A percentile compares a stretch with the other conserved stretches of the same genome.
Conservation (phyloP, 2,888 invertebrate genomes). For the Heliconius hortense region DNA sequence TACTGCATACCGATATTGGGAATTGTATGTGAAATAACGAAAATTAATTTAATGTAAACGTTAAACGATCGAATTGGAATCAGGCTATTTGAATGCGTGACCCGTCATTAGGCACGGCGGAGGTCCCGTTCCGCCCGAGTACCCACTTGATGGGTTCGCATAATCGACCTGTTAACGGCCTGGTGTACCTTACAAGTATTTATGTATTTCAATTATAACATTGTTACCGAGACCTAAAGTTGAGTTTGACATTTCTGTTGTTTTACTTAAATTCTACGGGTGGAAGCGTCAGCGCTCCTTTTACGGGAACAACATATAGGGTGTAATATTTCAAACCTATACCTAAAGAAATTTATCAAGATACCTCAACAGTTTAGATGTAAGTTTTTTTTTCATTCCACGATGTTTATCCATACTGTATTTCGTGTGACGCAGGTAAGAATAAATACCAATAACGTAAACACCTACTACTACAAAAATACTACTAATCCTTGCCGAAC, state of each 20-base stretch:
- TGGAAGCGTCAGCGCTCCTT: too few relatives aligned
- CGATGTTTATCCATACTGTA: too few relatives aligned
- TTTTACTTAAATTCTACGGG: not conserved
- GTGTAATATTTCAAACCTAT: too few relatives aligned
- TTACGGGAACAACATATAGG: too few relatives aligned
- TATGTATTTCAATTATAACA: conserved; percentile 36
- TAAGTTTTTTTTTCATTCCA: too few relatives aligned
- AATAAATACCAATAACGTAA: too few relatives aligned
- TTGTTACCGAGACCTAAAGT: not conserved
- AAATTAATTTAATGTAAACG: conserved; percentile 59
- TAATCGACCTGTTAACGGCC: conserved; percentile 77
- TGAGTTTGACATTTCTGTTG: not conserved
- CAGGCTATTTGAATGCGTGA: conserved; percentile 78
- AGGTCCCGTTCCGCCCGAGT: conserved; percentile 58
- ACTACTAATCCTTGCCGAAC: too few relatives aligned
- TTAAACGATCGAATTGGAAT: conserved; percentile 64
- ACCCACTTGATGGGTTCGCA: conserved; percentile 68
- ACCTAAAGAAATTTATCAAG: too few relatives aligned
- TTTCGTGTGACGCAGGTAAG: too few relatives aligned
- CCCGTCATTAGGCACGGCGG: conserved; percentile 70
- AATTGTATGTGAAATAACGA: conserved; percentile 54
- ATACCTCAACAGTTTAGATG: too few relatives aligned
- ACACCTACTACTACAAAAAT: too few relatives aligned
- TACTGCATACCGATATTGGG: not conserved
- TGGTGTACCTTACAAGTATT: conserved; percentile 45